Base-by-base conservation (phyloP, 2,113 vertebrate species). In the Bufo bufo region DNA sequence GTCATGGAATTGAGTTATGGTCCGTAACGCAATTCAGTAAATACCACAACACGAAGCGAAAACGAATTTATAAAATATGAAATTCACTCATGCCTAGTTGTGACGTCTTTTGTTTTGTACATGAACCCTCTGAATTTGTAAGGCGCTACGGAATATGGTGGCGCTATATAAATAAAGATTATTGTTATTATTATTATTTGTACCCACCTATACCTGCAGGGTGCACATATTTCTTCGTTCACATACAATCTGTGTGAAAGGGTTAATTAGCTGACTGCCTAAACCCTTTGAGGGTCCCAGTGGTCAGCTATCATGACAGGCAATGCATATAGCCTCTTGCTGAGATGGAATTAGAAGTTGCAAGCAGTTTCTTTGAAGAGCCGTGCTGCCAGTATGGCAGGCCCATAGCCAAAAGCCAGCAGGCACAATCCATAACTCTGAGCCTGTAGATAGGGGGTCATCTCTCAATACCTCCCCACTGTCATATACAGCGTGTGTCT, bases 391-490 rank as follows among this genome's bases (percentile, higher is more conserved):
- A 87, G 93, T 92, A 94, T 92, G 91, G 77, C 91, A 91, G 93
- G 94, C 94, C 94, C 90, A 90, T 93, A 94, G 94, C 94, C 94
- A 95, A 94, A 93, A 96, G 94, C 91, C 94, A 95, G 95, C 95
- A 95, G 94, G 95, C 94, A 95, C 92, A 94, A 93, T 95, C 94
- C 94, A 96, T 96, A 96, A 96, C 94, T 96, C 92, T 72, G 89
- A 91, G 93, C 93, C 92, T 92, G 92, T 90, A 96, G 95, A 96
- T 96, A 96, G 96, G 95, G 95, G 95, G 96, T 96, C 96, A 96
- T 94, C 94, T 95, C 91, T 96, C 95, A 96, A 96, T 96, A 96
- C 95, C 95, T 95, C 91, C 96, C 96, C 96, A 96, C 95, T 96
- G 96, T 95, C 96, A 95, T 95, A 96, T 80, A 96, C 95, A 96